phyloP scores from a whole-genome alignment of 2,888 invertebrate genomes.

The Tineola bisselliella region DNA sequence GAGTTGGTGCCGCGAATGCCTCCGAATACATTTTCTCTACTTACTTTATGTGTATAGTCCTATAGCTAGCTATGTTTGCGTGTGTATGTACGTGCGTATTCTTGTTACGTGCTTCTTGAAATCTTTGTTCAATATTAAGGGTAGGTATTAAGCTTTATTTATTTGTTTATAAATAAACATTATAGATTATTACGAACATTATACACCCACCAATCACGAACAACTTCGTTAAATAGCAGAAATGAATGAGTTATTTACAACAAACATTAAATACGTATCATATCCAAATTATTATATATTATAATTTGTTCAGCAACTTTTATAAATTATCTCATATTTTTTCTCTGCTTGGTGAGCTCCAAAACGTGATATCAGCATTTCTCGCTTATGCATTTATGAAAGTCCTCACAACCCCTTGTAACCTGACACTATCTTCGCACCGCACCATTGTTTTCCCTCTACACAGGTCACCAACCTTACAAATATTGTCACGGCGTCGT shows the following conservation, averaged over 20 bases:
- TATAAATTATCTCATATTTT: too few species aligned
- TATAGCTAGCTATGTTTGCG: not conserved
- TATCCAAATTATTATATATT: too few species aligned
- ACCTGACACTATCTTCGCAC: not conserved
- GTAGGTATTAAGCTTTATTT: too few species aligned
- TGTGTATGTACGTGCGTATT: not conserved
- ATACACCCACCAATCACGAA: too few species aligned
- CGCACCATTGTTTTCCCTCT: not conserved
- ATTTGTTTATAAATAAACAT: too few species aligned
- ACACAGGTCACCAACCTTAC: not conserved
- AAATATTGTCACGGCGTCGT: conserved; percentile 9
- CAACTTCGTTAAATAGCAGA: too few species aligned
- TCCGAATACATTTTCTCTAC: conserved; percentile 13
- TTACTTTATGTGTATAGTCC: too few species aligned
- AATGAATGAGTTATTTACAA: too few species aligned
- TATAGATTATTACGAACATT: too few species aligned
- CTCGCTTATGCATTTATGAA: not conserved
- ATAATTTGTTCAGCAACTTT: too few species aligned
- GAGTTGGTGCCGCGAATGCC: conserved; percentile 13
- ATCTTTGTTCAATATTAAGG: not conserved
- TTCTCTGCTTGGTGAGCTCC: too few species aligned
- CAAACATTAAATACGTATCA: too few species aligned
- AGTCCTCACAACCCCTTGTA: conserved; percentile 1
- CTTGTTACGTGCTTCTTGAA: not conserved
- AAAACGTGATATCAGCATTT: not conserved